A percentile compares a stretch with the other conserved stretches of the same genome.
phyloP scores from a whole-genome alignment of 2,888 invertebrate species.

The Urechis unicinctus region DNA sequence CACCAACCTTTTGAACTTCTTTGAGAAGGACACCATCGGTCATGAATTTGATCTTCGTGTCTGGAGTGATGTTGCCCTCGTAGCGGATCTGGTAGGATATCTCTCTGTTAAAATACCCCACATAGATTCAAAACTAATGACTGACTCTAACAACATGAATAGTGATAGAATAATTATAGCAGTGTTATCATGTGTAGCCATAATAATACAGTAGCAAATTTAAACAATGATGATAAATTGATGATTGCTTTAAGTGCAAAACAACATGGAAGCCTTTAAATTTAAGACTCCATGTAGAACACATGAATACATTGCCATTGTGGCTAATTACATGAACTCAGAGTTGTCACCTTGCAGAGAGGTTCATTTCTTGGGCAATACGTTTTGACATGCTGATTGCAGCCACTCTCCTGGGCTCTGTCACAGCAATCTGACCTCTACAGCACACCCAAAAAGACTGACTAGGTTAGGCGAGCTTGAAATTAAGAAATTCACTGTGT shows the following conservation, averaged over 20 bases:
- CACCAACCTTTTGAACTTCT: slow-evolving; percentile 68
- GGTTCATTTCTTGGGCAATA: slow-evolving; percentile 82
- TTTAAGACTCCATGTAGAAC: too few species aligned
- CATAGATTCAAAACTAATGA: background rate
- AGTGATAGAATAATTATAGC: background rate
- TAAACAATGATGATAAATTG: too few species aligned
- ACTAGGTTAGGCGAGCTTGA: background rate
- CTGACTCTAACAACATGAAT: background rate
- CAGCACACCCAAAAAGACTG: slow-evolving; percentile 33
- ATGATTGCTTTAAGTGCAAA: too few species aligned
- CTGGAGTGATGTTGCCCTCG: slow-evolving; percentile 81
- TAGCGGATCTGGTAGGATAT: slow-evolving; percentile 70
- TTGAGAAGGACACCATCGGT: slow-evolving; percentile 93
- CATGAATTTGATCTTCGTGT: slow-evolving; percentile 96
- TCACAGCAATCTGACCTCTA: slow-evolving; percentile 78
- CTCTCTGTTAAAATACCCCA: slow-evolving; percentile 28
- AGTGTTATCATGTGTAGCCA: background rate
- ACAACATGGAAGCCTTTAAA: too few species aligned
- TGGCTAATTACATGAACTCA: too few species aligned
- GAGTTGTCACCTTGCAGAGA: slow-evolving; percentile 52
- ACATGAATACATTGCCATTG: too few species aligned
- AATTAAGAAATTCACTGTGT: background rate
- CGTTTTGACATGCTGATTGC: slow-evolving; percentile 93
- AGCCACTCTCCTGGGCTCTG: slow-evolving; percentile 96
- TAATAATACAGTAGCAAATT: background rate